A percentile compares a stretch with the other conserved stretches of the same genome.
Conservation (phyloP, 2,888 invertebrate species). For the Drosophila mayaguana region DNA sequence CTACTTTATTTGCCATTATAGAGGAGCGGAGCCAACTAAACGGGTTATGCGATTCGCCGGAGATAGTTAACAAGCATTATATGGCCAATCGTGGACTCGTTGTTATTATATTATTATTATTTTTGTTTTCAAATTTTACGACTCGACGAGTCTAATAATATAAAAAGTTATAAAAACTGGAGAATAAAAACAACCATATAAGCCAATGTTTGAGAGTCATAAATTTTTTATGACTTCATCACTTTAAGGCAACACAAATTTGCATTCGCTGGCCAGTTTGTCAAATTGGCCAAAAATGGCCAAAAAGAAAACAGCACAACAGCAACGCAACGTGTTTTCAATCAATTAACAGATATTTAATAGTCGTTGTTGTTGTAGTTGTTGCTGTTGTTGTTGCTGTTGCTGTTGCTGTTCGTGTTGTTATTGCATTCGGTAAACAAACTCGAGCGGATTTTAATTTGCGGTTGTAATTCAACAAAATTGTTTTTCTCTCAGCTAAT, state of each 20-base stretch:
- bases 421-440: conserved; percentile 29
- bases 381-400: conserved; percentile 15
- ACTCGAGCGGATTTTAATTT: conserved; percentile 30
- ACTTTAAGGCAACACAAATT: conserved; percentile 54
- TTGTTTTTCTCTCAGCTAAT: conserved; percentile 63
- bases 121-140: conserved; percentile 34
- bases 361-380: conserved; percentile 8
- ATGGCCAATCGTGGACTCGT: conserved; percentile 20
- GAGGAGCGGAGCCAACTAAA: conserved; percentile 38
- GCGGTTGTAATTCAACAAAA: conserved; percentile 66
- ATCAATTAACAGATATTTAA: conserved; percentile 69
- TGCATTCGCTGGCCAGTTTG: conserved; percentile 58
- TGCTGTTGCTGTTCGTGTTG: conserved; percentile 11
- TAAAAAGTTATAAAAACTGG: conserved; percentile 15
- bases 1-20: conserved; percentile 73
- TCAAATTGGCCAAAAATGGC: conserved; percentile 41
- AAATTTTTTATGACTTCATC: conserved; percentile 79
- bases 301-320: neutral
- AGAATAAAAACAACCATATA: conserved; percentile 11
- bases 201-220: conserved; percentile 50
- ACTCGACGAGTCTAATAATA: conserved; percentile 7
- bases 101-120: conserved; percentile 9
- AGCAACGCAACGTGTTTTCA: conserved; percentile 67
- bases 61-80: conserved; percentile 23
- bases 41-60: conserved; percentile 45